Evolutionary conservation across 2,113 vertebrate genomes (phyloP), one percentile per base, ranked within the genome.

Genomic region (Tretioscincus oriximinensis): DNA sequence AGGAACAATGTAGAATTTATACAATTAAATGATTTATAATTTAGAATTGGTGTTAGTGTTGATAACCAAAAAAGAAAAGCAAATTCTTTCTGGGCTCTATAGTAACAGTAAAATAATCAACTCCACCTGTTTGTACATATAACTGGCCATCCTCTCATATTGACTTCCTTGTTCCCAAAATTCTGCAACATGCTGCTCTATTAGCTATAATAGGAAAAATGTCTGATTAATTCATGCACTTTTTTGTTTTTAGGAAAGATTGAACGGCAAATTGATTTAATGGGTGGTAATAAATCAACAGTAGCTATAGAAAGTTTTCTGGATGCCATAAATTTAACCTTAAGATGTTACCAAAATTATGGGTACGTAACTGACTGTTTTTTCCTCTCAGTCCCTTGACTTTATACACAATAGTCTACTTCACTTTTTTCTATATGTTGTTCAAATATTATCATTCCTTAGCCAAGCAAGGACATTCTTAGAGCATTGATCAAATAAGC

Each of bases 321-420:
- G 81, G 90, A 96, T 74, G 93, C 95, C 89, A 90, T 97, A 90
- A 92, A 91, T 60, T 66, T 95, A 61, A 94, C 92, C 78, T 90
- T 92, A 80, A 85, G 71, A 82, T 85, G 95, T 81, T 93, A 95
- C 73, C 95, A 96, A 90, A 96, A 95, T n/a, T 89, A 94, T 67
- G 91, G 93, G 97, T 97, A 92, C 95, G 94, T 73, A 88, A 79
- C 60, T 65, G 72, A 5, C 54, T 76, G 29, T 76, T 70, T 28
- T 76, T 31, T 5, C 2, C 20, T 47, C 35, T 49, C 21, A 76
- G 51, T 68, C 28, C 7, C 22, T 76, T 63, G 41, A n/a, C 14
- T 49, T 76, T 41, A 20, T 29, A 28, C 41, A 66, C 41, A 45
- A 8, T 49, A 65, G 65, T 45, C 47, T 9, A 18, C 12, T 18